These are phyloP conservation scores for Geothlypis trichas DNA, from an alignment of 2,113 vertebrate species.

Conservation along the genomic window DNA sequence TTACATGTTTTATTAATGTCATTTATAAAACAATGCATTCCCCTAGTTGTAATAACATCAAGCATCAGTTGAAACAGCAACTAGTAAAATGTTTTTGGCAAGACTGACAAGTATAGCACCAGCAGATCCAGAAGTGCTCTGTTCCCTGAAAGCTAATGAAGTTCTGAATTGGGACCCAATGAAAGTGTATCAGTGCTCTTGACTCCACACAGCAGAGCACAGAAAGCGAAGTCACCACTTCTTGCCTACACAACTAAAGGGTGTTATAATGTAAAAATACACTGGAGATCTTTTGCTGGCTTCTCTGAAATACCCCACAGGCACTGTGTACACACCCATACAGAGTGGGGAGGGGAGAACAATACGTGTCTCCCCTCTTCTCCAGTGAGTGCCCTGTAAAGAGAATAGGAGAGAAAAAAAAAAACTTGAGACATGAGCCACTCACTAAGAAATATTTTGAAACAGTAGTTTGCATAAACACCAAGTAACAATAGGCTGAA, in stretches of 20 bases:
- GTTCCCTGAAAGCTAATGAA: conserved; percentile 35
- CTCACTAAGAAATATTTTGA: not conserved
- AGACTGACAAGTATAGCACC: conserved; percentile 7
- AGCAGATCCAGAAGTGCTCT: not conserved
- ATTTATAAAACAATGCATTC: conserved; percentile 20
- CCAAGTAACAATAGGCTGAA: not conserved
- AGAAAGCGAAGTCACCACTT: not conserved
- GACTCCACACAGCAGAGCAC: not conserved
- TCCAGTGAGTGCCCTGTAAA: not conserved
- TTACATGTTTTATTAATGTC: not conserved
- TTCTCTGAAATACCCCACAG: not conserved
- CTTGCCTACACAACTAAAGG: not conserved
- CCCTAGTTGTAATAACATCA: conserved; percentile 18
- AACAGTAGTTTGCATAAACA: not conserved
- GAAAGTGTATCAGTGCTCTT: not conserved
- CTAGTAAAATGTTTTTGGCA: conserved; percentile 45
- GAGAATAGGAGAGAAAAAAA: not conserved
- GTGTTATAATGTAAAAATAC: not conserved
- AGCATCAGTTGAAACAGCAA: conserved; percentile 36
- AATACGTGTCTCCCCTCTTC: not conserved
- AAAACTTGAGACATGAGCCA: not conserved
- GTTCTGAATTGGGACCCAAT: not conserved
- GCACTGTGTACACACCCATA: not conserved
- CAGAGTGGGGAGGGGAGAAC: not conserved
- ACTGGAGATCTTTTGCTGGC: not conserved